These are phyloP conservation scores for Bathynomus jamesi DNA, from an alignment of 1,140 invertebrate genomes.

Conservation along the genomic window DNA sequence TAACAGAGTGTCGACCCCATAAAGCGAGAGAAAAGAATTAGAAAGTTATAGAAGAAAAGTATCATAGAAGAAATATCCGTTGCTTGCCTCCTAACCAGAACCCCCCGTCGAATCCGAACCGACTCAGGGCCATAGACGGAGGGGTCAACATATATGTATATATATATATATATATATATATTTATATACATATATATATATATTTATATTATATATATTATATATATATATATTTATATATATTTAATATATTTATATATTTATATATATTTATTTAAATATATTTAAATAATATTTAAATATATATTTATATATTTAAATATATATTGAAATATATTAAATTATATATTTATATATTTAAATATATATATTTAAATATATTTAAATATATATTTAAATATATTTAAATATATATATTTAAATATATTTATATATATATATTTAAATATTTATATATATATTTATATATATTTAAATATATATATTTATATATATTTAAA, in stretches of 20 bases:
- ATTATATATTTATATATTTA: slow-evolving; percentile 5
- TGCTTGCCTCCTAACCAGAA: too few relatives aligned
- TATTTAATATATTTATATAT: not conserved
- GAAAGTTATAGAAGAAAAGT: too few relatives aligned
- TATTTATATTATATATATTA: not conserved
- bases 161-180: not conserved
- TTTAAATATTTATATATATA: not conserved
- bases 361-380: not conserved
- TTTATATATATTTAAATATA: not conserved
- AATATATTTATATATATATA: not conserved
- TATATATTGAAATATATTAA: slow-evolving; percentile 7
- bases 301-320: slow-evolving; percentile 6
- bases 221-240: not conserved
- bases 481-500: not conserved
- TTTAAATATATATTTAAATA: slow-evolving; percentile 6
- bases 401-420: not conserved
- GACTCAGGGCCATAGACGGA: too few relatives aligned
- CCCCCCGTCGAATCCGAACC: too few relatives aligned
- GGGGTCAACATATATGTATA: not conserved
- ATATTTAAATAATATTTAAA: not conserved
- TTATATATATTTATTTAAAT: not conserved
- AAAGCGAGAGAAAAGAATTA: too few relatives aligned
- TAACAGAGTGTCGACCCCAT: too few relatives aligned
- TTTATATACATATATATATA: not conserved
- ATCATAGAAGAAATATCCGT: too few relatives aligned